Evolutionary conservation across 2,113 vertebrate genomes (phyloP).

Genomic region (Entelurus aequoreus): DNA sequence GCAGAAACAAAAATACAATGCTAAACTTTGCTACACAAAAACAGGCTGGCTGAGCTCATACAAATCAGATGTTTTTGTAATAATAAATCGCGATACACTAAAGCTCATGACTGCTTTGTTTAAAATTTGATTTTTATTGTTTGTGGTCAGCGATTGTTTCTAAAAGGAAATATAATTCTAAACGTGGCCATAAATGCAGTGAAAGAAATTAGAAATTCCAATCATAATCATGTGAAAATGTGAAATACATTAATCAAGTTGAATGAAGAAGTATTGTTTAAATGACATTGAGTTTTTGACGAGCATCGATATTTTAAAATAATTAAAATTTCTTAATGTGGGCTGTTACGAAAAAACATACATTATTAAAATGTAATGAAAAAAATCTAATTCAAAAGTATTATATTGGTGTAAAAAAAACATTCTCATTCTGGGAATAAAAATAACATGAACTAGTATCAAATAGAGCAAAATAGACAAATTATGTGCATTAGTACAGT

Average conservation of each 20-base stretch:
- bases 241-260: neutral
- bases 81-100: conserved; percentile 16
- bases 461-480: neutral
- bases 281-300: conserved; percentile 2
- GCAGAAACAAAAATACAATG: neutral
- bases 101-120: conserved; percentile 43
- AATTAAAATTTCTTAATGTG: neutral
- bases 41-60: neutral
- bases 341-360: neutral
- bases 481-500: neutral
- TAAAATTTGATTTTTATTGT: conserved; percentile 30
- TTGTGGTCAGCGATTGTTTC: conserved; percentile 30
- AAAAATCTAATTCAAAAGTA: neutral
- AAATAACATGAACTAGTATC: neutral
- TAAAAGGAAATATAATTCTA: conserved; percentile 22
- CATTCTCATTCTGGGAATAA: conserved; percentile 8
- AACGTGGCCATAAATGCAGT: conserved; percentile 7
- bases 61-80: conserved; percentile 2
- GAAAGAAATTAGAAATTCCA: neutral
- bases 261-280: neutral
- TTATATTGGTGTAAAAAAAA: neutral
- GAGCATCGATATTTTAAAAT: neutral
- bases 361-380: neutral
- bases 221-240: conserved; percentile 6
- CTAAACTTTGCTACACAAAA: neutral